Percentiles rank a stretch among this genome's conserved stretches.
Evolutionary conservation across 2,888 invertebrate species (phyloP).

Genomic region (Scaeva pyrastri): DNA sequence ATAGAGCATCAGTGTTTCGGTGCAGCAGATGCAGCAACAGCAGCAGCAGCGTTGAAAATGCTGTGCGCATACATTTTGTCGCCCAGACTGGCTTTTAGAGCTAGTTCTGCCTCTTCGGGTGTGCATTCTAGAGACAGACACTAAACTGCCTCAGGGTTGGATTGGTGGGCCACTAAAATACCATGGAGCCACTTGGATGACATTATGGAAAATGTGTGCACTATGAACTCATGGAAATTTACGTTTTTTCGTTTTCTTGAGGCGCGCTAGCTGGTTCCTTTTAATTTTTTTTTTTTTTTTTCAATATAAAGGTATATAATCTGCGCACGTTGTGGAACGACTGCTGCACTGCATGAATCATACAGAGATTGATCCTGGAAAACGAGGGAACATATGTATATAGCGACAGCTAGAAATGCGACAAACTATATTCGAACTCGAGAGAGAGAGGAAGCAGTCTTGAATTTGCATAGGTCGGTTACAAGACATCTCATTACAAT

Average conservation of each 20-base stretch:
- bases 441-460: constrained; percentile 29
- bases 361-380: constrained; percentile 59
- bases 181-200: constrained; percentile 65
- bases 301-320: constrained; percentile 41
- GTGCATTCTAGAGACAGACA: constrained; percentile 38
- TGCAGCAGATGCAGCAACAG: no score
- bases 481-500: constrained; percentile 76
- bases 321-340: constrained; percentile 42
- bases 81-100: constrained; percentile 55
- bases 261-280: constrained; percentile 6
- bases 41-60: constrained; percentile 71
- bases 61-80: constrained; percentile 73
- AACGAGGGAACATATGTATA: not conserved
- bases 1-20: not conserved
- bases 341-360: constrained; percentile 74
- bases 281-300: constrained; percentile 11
- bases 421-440: constrained; percentile 1
- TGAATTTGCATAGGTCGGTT: constrained; percentile 73
- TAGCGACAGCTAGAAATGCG: not conserved
- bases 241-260: constrained; percentile 51
- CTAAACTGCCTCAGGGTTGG: constrained; percentile 14
- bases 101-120: constrained; percentile 46
- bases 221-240: constrained; percentile 76
- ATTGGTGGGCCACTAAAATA: constrained; percentile 54
- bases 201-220: constrained; percentile 76